Percentiles rank a stretch among this genome's conserved stretches.
Evolutionary conservation across 2,113 vertebrate genomes (phyloP).

Genomic region (Tonatia bakeri): DNA sequence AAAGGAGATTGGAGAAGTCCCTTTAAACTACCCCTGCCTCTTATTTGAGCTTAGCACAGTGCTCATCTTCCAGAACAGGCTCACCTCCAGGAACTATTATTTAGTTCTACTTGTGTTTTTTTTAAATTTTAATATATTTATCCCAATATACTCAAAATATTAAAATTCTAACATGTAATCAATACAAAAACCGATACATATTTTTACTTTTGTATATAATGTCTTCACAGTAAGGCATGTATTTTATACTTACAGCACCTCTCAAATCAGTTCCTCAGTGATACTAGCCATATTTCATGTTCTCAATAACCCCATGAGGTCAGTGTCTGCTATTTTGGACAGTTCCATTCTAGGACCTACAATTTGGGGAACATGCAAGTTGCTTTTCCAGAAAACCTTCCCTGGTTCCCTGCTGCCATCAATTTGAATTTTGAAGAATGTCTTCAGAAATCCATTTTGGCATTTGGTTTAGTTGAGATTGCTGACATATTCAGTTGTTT

Average conservation of each 20-base stretch:
- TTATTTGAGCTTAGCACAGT: neutral
- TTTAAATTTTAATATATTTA: neutral
- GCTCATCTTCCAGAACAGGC: neutral
- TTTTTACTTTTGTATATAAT: neutral
- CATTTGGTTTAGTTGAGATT: neutral
- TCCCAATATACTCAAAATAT: neutral
- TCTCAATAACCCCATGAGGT: neutral
- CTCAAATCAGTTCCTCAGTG: neutral
- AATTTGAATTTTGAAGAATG: constrained; percentile 14
- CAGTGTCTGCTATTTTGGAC: neutral
- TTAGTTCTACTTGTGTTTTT: neutral
- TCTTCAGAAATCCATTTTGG: neutral
- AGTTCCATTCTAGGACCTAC: neutral
- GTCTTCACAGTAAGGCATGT: neutral
- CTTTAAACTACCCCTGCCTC: neutral
- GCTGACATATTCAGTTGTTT: neutral
- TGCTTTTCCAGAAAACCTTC: neutral
- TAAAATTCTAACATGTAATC: neutral
- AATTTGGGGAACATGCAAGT: neutral
- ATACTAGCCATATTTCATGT: neutral
- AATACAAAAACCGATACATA: neutral
- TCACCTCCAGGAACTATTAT: neutral
- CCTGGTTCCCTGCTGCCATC: neutral
- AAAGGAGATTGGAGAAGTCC: neutral
- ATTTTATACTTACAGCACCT: neutral